Conservation (phyloP, 1,140 invertebrate genomes). For the Samia ricini region DNA sequence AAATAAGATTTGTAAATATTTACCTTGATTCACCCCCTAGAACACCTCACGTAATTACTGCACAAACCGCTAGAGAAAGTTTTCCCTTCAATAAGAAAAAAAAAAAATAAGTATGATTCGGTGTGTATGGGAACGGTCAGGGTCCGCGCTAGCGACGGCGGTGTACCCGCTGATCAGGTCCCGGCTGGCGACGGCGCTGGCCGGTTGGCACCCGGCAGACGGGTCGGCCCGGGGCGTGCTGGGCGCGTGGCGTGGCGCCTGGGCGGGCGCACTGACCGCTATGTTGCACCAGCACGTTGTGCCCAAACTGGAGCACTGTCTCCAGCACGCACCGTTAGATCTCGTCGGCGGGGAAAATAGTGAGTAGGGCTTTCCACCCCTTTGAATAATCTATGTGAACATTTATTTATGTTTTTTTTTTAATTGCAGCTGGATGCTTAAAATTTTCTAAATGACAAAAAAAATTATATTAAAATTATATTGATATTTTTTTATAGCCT, state of each 20-base stretch:
- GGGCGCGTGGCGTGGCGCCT: constrained; percentile 92
- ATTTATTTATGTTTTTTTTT: no score
- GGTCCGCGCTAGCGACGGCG: constrained; percentile 78
- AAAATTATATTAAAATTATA: no score
- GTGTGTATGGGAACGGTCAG: neutral
- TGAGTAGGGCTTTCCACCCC: constrained; percentile 31
- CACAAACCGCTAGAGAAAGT: no score
- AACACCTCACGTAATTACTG: no score
- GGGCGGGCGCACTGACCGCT: constrained; percentile 88
- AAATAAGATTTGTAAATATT: no score
- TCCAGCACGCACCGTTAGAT: constrained; percentile 88
- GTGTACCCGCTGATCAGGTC: constrained; percentile 96
- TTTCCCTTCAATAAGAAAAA: no score
- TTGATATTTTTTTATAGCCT: no score
- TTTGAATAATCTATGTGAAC: no score
- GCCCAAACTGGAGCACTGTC: constrained; percentile 89
- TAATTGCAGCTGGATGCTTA: no score
- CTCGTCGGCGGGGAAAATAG: constrained; percentile 76
- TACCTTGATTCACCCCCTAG: no score
- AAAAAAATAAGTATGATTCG: neutral
- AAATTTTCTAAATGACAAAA: no score
- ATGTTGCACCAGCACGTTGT: constrained; percentile 94
- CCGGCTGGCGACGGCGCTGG: constrained; percentile 92
- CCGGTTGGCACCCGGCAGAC: constrained; percentile 95
- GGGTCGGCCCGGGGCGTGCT: constrained; percentile 94